Conservation (phyloP, 2,113 vertebrate species). For the Procavia capensis region DNA sequence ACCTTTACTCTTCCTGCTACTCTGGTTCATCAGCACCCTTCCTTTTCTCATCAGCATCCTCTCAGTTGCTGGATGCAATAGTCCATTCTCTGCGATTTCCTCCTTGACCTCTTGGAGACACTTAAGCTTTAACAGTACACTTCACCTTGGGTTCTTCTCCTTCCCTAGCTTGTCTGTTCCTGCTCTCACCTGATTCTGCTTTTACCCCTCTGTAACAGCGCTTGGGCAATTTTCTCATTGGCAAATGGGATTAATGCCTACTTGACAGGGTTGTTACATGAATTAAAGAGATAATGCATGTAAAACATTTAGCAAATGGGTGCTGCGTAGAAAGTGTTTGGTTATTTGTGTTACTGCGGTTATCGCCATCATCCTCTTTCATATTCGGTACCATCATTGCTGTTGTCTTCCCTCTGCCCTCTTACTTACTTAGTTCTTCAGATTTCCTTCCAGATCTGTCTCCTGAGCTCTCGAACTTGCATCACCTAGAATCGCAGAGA, state of each 20-base stretch:
- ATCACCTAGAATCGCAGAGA: background rate
- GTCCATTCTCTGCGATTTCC: background rate
- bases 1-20: background rate
- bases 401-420: background rate
- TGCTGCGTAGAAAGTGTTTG: background rate
- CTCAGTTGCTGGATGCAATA: background rate
- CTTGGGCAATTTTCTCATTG: background rate
- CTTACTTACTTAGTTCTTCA: background rate
- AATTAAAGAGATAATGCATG: background rate
- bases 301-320: background rate
- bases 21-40: background rate
- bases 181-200: background rate
- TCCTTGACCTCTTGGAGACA: background rate
- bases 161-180: background rate
- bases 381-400: background rate
- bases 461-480: background rate
- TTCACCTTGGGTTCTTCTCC: background rate
- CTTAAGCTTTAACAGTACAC: background rate
- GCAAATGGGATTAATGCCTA: background rate
- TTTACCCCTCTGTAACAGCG: background rate
- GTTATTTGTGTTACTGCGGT: background rate
- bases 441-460: background rate
- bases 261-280: background rate
- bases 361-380: background rate
- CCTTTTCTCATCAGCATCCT: fast-evolving